These are phyloP conservation scores for Dendronephthya gigantea DNA, from an alignment of 64 coral and sea anemone species.

Conservation along the genomic window DNA sequence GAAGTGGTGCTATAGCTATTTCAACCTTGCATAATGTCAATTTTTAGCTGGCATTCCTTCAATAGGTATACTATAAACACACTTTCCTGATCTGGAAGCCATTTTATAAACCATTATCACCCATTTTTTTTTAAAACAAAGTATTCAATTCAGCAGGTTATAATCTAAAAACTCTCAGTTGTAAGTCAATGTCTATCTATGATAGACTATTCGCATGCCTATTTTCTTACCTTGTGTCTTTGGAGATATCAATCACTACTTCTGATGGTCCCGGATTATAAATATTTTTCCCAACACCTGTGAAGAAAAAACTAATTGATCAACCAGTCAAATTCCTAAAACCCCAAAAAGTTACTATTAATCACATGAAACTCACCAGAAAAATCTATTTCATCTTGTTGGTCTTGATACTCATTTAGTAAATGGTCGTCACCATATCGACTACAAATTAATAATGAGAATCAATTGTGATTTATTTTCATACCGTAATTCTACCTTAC, in stretches of 20 bases:
- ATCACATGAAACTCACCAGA: not conserved
- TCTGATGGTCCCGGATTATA: not conserved
- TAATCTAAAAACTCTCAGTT: too few species aligned
- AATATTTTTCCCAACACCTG: conserved; percentile 11
- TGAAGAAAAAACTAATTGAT: not conserved
- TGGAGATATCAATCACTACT: not conserved
- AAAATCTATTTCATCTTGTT: conserved; percentile 10
- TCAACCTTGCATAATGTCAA: too few species aligned
- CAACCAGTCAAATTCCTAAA: not conserved
- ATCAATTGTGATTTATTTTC: too few species aligned
- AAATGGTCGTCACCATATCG: conserved; percentile 5
- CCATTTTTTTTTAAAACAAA: too few species aligned
- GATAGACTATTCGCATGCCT: too few species aligned
- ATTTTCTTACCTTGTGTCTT: conserved; percentile 3
- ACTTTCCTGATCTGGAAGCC: too few species aligned
- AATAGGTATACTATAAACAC: too few species aligned
- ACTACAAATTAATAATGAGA: not conserved
- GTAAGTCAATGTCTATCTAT: not conserved
- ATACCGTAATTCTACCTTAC: too few species aligned
- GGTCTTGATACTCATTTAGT: conserved; percentile 5
- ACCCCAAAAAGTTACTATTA: not conserved
- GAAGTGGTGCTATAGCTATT: too few species aligned
- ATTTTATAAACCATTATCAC: too few species aligned
- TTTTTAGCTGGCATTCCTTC: too few species aligned
- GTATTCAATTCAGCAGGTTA: too few species aligned